Conservation (phyloP, 1,140 invertebrate species). For the Drosophila kanapiae region DNA sequence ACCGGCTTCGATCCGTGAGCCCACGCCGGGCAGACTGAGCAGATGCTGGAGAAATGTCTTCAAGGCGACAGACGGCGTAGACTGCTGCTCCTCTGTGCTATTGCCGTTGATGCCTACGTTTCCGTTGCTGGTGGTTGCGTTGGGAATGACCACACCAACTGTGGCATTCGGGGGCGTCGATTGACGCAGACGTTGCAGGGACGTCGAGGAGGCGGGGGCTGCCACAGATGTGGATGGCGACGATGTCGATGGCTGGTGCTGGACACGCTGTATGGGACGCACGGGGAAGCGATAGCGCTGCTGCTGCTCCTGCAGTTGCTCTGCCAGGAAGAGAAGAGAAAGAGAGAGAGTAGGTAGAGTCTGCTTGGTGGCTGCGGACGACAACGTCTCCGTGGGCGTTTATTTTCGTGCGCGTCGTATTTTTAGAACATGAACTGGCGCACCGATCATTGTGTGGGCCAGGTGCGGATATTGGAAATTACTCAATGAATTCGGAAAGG, state of each 20-base stretch:
- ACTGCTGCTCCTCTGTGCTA: slow-evolving; percentile 28
- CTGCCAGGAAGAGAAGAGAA: slow-evolving; percentile 44
- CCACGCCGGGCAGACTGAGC: slow-evolving; percentile 26
- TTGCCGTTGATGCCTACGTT: slow-evolving; percentile 46
- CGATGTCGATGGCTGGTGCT: slow-evolving; percentile 58
- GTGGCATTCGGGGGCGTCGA: slow-evolving; percentile 65
- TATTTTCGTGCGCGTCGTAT: slow-evolving; percentile 66
- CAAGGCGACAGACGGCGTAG: slow-evolving; percentile 23
- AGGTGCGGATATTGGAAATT: slow-evolving; percentile 54
- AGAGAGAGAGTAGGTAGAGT: slow-evolving; percentile 33
- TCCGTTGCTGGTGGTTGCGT: slow-evolving; percentile 68
- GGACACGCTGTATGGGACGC: slow-evolving; percentile 79
- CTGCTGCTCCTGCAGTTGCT: slow-evolving; percentile 77
- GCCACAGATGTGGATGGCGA: slow-evolving; percentile 23
- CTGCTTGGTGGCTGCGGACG: slow-evolving; percentile 12
- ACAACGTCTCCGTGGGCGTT: slow-evolving; percentile 56
- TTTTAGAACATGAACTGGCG: slow-evolving; percentile 79
- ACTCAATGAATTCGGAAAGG: slow-evolving; percentile 8
- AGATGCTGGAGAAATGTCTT: slow-evolving; percentile 53
- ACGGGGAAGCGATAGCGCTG: slow-evolving; percentile 81
- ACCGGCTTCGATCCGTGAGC: slow-evolving; percentile 13
- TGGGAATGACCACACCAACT: slow-evolving; percentile 79
- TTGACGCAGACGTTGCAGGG: slow-evolving; percentile 56
- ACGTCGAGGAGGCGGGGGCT: slow-evolving; percentile 21
- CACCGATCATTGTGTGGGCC: slow-evolving; percentile 53